Percentiles rank a stretch among this genome's conserved stretches.
Evolutionary conservation across 2,797 vertebrate genomes (phyloP).

Genomic region (Gila robusta): DNA sequence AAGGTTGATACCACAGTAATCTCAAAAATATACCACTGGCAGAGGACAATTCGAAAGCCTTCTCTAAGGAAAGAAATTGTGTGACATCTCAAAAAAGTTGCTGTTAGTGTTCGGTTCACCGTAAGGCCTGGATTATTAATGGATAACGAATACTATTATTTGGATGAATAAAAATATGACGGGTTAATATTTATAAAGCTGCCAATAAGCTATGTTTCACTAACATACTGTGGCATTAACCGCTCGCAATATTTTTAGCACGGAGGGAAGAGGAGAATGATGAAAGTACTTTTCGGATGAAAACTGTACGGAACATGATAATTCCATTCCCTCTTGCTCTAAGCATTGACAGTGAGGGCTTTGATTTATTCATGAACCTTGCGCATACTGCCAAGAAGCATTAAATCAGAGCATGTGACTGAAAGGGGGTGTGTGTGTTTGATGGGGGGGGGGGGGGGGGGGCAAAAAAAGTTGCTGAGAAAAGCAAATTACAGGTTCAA

Average conservation of each 20-base stretch:
- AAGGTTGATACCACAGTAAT: conserved; percentile 59
- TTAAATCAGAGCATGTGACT: conserved; percentile 73
- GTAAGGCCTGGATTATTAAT: conserved; percentile 65
- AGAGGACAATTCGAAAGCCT: conserved; percentile 21
- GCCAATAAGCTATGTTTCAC: conserved; percentile 51
- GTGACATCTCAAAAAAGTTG: conserved; percentile 30
- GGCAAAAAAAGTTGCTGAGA: conserved; percentile 69
- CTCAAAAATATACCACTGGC: conserved; percentile 56
- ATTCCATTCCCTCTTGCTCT: conserved; percentile 73
- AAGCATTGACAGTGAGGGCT: conserved; percentile 71
- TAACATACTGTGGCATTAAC: conserved; percentile 47
- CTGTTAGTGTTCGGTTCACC: conserved; percentile 58
- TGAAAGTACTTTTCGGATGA: conserved; percentile 65
- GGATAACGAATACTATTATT: conserved; percentile 61
- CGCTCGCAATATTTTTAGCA: conserved; percentile 59
- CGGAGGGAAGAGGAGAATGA: conserved; percentile 53
- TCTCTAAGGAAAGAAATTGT: conserved; percentile 43
- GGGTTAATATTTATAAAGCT: conserved; percentile 69
- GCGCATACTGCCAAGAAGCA: conserved; percentile 70
- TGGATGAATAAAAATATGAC: conserved; percentile 48
- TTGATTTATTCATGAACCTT: conserved; percentile 80
- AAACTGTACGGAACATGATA: conserved; percentile 70
- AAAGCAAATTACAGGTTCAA: conserved; percentile 72
- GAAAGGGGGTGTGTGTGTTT: conserved; percentile 50
- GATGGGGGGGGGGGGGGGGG: too few relatives aligned